These are phyloP conservation scores for Seira musarum DNA, from an alignment of 2,888 invertebrate genomes.

Conservation along the genomic window DNA sequence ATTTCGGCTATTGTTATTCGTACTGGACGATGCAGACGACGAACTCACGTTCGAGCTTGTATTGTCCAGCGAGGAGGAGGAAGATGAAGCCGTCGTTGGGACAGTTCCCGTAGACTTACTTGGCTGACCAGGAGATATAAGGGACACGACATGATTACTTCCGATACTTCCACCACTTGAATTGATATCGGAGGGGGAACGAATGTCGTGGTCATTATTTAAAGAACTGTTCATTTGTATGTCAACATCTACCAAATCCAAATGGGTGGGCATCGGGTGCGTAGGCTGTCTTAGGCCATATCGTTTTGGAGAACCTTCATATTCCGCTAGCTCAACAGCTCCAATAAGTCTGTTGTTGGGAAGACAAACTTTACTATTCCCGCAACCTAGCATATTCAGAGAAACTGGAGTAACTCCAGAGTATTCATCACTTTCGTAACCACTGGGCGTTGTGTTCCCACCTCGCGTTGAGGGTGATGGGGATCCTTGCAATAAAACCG, in stretches of 20 bases:
- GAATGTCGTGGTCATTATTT: constrained; percentile 30
- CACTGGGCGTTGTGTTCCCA: constrained; percentile 66
- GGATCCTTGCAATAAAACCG: constrained; percentile 55
- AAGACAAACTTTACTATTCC: constrained; percentile 58
- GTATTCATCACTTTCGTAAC: constrained; percentile 69
- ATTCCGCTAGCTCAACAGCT: constrained; percentile 91
- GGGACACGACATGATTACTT: constrained; percentile 31
- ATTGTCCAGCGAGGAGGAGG: constrained; percentile 62
- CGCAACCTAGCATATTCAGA: constrained; percentile 38
- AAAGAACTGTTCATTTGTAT: constrained; percentile 41
- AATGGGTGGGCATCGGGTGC: constrained; percentile 66
- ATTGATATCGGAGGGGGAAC: constrained; percentile 43
- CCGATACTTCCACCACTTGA: constrained; percentile 5
- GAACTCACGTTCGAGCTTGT: constrained; percentile 57
- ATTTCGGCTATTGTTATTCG: too few species aligned
- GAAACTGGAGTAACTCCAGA: constrained; percentile 63
- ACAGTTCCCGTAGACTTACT: constrained; percentile 72
- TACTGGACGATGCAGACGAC: constrained; percentile 60
- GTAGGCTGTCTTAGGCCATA: constrained; percentile 72
- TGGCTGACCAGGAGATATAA: constrained; percentile 56
- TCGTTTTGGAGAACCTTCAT: constrained; percentile 91
- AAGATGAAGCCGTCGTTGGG: constrained; percentile 61
- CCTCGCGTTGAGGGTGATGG: constrained; percentile 63
- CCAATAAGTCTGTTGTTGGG: constrained; percentile 78
- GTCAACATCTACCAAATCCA: constrained; percentile 67